A percentile compares a stretch with the other conserved stretches of the same genome.
phyloP scores from a whole-genome alignment of 2,113 vertebrate species.

The Fukomys damarensis region DNA sequence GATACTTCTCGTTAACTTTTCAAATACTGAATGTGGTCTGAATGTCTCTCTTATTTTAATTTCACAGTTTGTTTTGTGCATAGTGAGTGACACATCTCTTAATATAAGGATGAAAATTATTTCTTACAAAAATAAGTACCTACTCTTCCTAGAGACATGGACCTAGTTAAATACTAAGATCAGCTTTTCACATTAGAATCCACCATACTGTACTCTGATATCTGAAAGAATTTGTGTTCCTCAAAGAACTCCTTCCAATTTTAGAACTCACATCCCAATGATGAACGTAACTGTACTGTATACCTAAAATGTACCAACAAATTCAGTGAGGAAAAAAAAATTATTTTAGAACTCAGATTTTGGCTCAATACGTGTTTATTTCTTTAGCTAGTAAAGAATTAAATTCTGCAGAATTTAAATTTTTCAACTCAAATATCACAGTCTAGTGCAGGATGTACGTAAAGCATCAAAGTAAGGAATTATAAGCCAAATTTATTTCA shows the following conservation, averaged over 20 bases:
- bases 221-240: not conserved
- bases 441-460: not conserved
- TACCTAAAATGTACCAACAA: too few relatives aligned
- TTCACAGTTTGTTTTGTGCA: not conserved
- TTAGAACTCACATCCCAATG: not conserved
- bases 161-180: not conserved
- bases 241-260: not conserved
- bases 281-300: too few relatives aligned
- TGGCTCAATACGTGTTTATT: not conserved
- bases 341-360: not conserved
- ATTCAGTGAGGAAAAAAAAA: too few relatives aligned
- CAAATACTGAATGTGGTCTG: not conserved
- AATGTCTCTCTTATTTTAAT: not conserved
- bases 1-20: not conserved
- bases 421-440: slow-evolving; percentile 33
- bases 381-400: not conserved
- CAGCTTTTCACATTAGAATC: not conserved
- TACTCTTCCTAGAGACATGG: not conserved
- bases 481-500: not conserved
- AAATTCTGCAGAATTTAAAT: not conserved
- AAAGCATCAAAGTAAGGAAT: not conserved
- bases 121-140: not conserved
- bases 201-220: not conserved
- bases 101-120: not conserved
- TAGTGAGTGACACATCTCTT: not conserved